These are phyloP conservation scores for Drosophila paranaensis DNA, from an alignment of 2,888 invertebrate genomes.

Conservation along the genomic window DNA sequence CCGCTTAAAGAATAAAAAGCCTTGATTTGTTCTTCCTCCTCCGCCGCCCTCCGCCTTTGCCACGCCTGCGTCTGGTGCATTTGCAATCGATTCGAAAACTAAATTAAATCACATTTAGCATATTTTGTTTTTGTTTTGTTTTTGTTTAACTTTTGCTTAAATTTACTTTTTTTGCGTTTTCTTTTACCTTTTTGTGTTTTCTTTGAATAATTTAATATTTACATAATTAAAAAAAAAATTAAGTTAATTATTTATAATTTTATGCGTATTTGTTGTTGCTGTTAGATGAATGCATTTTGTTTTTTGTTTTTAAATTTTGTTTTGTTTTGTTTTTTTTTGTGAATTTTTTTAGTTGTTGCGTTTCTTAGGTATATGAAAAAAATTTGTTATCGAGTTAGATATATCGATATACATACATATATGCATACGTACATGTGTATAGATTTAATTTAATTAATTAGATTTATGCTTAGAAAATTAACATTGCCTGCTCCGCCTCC, in stretches of 20 bases:
- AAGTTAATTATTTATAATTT: slow-evolving; percentile 29
- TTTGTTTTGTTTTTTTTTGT: background rate
- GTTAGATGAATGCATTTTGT: slow-evolving; percentile 14
- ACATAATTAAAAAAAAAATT: slow-evolving; percentile 41
- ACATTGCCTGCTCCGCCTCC: slow-evolving; percentile 49
- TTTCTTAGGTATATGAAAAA: slow-evolving; percentile 67
- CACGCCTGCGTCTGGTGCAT: slow-evolving; percentile 20
- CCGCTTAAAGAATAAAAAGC: slow-evolving; percentile 71
- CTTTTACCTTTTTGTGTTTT: background rate
- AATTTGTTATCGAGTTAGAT: slow-evolving; percentile 26
- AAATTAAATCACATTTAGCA: slow-evolving; percentile 76
- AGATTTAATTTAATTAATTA: slow-evolving; percentile 43
- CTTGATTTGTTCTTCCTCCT: slow-evolving; percentile 29
- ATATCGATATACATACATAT: slow-evolving; percentile 2
- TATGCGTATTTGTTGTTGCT: slow-evolving; percentile 9
- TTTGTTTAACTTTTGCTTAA: slow-evolving; percentile 13
- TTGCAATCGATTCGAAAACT: slow-evolving; percentile 61
- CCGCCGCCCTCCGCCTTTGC: background rate
- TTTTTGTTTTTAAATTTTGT: background rate
- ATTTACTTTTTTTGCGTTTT: slow-evolving; percentile 6
- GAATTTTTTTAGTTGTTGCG: slow-evolving; percentile 21
- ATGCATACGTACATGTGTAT: background rate
- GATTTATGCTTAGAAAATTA: slow-evolving; percentile 46
- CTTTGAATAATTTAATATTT: slow-evolving; percentile 55
- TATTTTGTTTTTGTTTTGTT: slow-evolving; percentile 29